Percentiles rank a stretch among this genome's conserved stretches.
These are phyloP conservation scores for Chondrosia reniformis DNA, from an alignment of 37 sponge, comb jelly and placozoan genomes.

Conservation along the genomic window DNA sequence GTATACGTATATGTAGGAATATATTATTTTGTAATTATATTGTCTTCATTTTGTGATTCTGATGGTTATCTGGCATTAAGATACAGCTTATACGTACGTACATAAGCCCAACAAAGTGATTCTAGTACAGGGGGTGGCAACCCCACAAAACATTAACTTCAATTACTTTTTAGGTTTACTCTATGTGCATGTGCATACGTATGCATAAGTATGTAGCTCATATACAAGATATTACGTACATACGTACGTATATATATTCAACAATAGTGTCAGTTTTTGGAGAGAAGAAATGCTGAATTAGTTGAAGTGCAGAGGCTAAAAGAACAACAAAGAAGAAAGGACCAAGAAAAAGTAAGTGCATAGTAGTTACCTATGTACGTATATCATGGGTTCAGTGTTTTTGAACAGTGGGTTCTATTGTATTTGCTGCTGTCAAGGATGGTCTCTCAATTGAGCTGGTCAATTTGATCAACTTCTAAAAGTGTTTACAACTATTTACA, in stretches of 20 bases:
- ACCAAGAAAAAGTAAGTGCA: constrained; percentile 78
- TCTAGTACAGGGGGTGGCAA: neutral
- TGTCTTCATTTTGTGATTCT: no score
- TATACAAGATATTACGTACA: neutral
- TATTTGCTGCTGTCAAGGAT: no score
- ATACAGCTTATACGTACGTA: neutral
- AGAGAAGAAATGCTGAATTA: constrained; percentile 91
- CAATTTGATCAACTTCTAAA: no score
- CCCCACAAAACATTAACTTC: neutral
- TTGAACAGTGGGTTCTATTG: no score
- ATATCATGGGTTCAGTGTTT: neutral
- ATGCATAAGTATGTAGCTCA: neutral
- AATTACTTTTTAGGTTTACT: neutral
- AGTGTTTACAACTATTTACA: no score
- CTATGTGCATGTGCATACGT: neutral
- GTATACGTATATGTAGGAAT: no score
- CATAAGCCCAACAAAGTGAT: neutral
- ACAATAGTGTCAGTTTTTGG: constrained; percentile 85
- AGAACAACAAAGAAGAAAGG: constrained; percentile 91
- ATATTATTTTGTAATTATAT: no score
- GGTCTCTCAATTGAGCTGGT: no score
- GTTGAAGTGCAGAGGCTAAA: constrained; percentile 97
- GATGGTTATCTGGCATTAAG: no score
- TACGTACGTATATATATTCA: neutral
- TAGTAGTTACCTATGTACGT: neutral